These are phyloP conservation scores for Pocillopora grandis DNA, from an alignment of 92 coral and sea anemone genomes.

Conservation along the genomic window DNA sequence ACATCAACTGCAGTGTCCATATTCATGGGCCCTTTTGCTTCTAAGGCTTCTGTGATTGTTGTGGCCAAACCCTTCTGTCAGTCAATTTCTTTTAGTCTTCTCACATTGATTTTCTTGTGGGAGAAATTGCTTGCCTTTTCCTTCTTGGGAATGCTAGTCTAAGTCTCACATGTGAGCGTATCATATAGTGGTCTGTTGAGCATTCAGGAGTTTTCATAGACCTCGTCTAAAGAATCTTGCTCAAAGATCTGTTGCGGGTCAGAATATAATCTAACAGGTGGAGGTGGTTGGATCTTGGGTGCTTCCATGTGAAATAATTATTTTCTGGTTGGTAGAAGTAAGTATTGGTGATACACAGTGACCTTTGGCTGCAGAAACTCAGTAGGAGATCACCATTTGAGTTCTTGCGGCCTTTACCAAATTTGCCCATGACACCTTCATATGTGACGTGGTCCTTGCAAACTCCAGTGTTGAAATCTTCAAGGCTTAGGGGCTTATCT, in stretches of 20 bases:
- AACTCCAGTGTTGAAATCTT: constrained; percentile 4
- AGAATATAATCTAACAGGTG: too few species aligned
- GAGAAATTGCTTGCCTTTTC: background rate
- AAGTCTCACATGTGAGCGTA: background rate
- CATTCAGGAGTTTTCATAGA: too few species aligned
- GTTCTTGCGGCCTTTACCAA: too few species aligned
- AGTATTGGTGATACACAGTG: too few species aligned
- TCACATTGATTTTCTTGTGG: background rate
- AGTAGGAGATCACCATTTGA: background rate
- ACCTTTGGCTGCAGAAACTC: background rate
- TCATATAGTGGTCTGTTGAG: too few species aligned
- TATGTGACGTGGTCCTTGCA: background rate
- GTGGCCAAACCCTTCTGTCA: background rate
- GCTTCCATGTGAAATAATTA: too few species aligned
- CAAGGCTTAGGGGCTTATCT: background rate
- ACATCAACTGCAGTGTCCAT: too few species aligned
- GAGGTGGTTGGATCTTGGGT: too few species aligned
- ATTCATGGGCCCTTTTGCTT: too few species aligned
- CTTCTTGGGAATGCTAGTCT: background rate
- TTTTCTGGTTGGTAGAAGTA: too few species aligned
- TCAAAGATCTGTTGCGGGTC: background rate
- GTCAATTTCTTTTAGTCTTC: background rate
- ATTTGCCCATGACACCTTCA: too few species aligned
- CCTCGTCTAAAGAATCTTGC: background rate
- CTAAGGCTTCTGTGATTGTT: background rate